Evolutionary conservation across 2,888 invertebrate species (phyloP).

Genomic region (Hirtodrosophila trivittata): DNA sequence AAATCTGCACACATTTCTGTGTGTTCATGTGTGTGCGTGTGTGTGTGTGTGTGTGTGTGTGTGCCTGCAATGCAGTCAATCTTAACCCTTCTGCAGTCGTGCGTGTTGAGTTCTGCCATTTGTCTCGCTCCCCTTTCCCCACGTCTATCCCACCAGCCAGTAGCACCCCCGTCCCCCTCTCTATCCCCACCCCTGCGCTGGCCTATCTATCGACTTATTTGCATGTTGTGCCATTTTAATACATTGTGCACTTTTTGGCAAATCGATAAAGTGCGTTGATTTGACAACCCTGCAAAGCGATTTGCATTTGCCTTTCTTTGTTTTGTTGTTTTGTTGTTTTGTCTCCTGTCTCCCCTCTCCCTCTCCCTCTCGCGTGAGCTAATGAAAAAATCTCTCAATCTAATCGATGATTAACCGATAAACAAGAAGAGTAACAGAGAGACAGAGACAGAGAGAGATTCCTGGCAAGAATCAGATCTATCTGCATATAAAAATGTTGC

Average conservation of each 20-base stretch:
- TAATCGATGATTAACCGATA: slow-evolving; percentile 52
- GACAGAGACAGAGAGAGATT: slow-evolving; percentile 4
- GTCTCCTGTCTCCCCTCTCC: slow-evolving; percentile 20
- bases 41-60: slow-evolving; percentile 31
- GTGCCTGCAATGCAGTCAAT: slow-evolving; percentile 57
- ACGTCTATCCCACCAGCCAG: background rate
- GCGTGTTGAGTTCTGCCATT: slow-evolving; percentile 43
- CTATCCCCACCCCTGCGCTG: slow-evolving; percentile 3
- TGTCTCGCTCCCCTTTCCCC: slow-evolving; percentile 9
- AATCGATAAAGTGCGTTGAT: slow-evolving; percentile 69
- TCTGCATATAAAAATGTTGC: background rate
- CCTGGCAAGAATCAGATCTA: slow-evolving; percentile 3
- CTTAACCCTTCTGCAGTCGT: slow-evolving; percentile 70
- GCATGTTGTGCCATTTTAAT: slow-evolving; percentile 67
- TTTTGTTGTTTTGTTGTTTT: too few relatives aligned
- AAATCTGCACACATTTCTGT: slow-evolving; percentile 60
- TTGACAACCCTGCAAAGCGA: slow-evolving; percentile 9
- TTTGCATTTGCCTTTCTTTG: slow-evolving; percentile 20
- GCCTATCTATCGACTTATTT: slow-evolving; percentile 55
- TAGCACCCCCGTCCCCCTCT: background rate
- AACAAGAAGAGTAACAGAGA: slow-evolving; percentile 1
- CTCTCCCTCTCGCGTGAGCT: slow-evolving; percentile 9
- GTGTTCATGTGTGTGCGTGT: slow-evolving; percentile 8
- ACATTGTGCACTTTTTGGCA: slow-evolving; percentile 44
- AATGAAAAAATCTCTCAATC: slow-evolving; percentile 45